Evolutionary conservation across 2,888 invertebrate genomes (phyloP).

Genomic region (Orthosia gracilis): DNA sequence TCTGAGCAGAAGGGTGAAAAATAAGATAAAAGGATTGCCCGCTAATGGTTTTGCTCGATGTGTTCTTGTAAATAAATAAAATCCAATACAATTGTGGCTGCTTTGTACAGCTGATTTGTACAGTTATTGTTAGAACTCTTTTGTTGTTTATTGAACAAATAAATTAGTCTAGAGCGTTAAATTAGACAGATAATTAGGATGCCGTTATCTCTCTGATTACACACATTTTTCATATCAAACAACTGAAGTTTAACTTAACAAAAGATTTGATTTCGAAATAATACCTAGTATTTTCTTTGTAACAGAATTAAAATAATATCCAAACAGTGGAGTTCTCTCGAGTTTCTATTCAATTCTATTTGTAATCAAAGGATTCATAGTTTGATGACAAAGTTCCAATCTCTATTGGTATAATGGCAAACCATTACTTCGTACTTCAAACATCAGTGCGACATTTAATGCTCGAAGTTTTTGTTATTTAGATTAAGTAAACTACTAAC

Average conservation of each 20-base stretch:
- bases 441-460: constrained; percentile 10
- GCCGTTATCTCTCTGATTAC: constrained; percentile 7
- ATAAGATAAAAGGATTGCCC: constrained; percentile 65
- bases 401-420: constrained; percentile 39
- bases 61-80: constrained; percentile 47
- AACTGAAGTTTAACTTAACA: neutral
- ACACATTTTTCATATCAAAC: constrained; percentile 15
- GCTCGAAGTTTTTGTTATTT: constrained; percentile 40
- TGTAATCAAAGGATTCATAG: constrained; percentile 44
- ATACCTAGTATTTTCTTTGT: constrained; percentile 29
- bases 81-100: constrained; percentile 30
- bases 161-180: constrained; percentile 9
- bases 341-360: constrained; percentile 52
- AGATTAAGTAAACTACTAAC: constrained; percentile 21
- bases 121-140: constrained; percentile 31
- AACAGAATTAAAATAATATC: constrained; percentile 43
- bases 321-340: constrained; percentile 28
- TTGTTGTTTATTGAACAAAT: constrained; percentile 36
- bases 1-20: constrained; percentile 71
- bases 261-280: constrained; percentile 12
- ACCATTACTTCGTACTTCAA: constrained; percentile 22
- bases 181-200: constrained; percentile 26
- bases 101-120: constrained; percentile 33
- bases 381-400: constrained; percentile 52
- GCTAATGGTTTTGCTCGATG: constrained; percentile 57